These are phyloP conservation scores for Cherax destructor DNA, from an alignment of 1,140 invertebrate genomes.

Conservation along the genomic window DNA sequence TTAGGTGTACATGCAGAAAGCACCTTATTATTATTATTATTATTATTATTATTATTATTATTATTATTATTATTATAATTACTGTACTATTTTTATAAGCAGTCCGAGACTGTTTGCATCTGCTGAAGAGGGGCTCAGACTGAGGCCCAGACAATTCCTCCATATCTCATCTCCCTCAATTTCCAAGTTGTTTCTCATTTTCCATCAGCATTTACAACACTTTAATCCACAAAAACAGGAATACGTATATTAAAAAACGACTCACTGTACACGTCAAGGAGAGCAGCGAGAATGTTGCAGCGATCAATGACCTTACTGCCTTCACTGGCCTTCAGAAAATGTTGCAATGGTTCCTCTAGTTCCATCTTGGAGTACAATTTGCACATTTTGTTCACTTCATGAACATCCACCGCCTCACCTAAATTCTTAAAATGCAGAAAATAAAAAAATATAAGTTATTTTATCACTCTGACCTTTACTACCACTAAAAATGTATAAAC, in stretches of 20 bases:
- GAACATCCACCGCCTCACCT: not conserved
- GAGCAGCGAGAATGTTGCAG: not conserved
- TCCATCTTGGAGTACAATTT: conserved; percentile 15
- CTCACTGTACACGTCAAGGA: conserved; percentile 23
- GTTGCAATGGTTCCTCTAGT: conserved; percentile 8
- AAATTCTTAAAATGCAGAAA: not conserved
- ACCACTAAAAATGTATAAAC: not conserved
- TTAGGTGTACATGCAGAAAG: too few species aligned
- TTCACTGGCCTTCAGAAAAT: conserved; percentile 1
- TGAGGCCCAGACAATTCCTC: not conserved
- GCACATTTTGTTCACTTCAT: not conserved
- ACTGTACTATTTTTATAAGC: too few species aligned
- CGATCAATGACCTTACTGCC: not conserved
- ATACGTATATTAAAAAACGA: not conserved
- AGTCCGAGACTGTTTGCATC: too few species aligned
- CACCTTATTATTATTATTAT: too few species aligned
- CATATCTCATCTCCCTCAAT: not conserved
- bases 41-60: too few species aligned
- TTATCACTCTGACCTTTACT: not conserved
- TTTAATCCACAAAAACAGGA: not conserved
- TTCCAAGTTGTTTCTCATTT: not conserved
- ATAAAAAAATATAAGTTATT: not conserved
- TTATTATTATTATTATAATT: too few species aligned
- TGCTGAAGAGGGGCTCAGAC: not conserved
- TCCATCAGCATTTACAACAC: not conserved